Evolutionary conservation across 1,140 invertebrate species (phyloP).

Genomic region (Procambarus virginalis): DNA sequence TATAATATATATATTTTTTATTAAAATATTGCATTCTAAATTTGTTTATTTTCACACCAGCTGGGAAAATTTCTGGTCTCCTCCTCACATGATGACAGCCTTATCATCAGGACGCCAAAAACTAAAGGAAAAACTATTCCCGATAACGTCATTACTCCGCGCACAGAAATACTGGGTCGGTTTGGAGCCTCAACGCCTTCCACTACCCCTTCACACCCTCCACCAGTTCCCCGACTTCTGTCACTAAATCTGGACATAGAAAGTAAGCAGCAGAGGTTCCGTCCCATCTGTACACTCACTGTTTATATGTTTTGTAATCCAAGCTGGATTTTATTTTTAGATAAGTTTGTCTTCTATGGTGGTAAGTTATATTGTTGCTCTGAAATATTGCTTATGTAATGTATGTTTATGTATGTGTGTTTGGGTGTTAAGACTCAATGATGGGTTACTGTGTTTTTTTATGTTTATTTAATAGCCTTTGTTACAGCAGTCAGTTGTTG

Average conservation of each 20-base stretch:
- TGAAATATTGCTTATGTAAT: no score
- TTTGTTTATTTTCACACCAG: conserved; percentile 1
- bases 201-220: conserved; percentile 1
- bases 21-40: background rate
- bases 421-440: no score
- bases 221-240: background rate
- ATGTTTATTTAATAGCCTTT: no score
- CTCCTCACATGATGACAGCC: conserved; percentile 17
- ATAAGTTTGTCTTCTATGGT: no score
- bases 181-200: background rate
- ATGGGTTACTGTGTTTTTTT: no score
- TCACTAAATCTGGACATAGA: background rate
- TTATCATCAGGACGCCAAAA: conserved; percentile 16
- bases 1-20: no score
- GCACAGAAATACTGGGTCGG: background rate
- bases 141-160: conserved; percentile 1
- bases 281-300: background rate
- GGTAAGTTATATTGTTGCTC: no score
- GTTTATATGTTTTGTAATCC: background rate
- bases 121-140: background rate
- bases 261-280: background rate
- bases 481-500: no score
- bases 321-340: background rate
- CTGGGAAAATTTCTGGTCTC: conserved; percentile 7
- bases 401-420: no score